phyloP scores from a whole-genome alignment of 2,113 vertebrate genomes.

The Xiphophorus maculatus region DNA sequence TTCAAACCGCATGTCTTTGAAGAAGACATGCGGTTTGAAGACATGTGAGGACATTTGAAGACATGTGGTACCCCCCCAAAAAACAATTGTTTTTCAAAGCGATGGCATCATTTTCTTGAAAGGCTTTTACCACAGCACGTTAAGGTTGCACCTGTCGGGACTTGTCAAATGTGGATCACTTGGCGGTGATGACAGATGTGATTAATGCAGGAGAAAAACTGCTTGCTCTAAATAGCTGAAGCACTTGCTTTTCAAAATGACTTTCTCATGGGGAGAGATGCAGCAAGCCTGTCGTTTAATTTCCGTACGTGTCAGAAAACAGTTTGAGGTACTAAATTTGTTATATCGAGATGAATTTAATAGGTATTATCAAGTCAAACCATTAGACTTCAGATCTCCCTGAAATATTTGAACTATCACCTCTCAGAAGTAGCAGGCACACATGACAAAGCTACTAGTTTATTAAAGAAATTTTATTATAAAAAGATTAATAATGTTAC shows the following conservation, averaged over 20 bases:
- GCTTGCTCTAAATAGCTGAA: not conserved
- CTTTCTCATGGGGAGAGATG: not conserved
- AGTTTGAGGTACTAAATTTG: not conserved
- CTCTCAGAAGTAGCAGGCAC: not conserved
- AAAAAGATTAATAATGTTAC: not conserved
- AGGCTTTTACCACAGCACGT: not conserved
- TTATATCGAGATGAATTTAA: not conserved
- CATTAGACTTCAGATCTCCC: not conserved
- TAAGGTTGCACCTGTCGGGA: conserved; percentile 6
- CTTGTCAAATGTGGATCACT: not conserved
- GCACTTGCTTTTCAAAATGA: not conserved
- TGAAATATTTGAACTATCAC: too few species aligned
- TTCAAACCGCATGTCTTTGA: not conserved
- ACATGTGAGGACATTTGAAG: too few species aligned
- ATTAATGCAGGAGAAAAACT: not conserved
- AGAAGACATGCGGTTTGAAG: too few species aligned
- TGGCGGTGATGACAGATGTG: not conserved
- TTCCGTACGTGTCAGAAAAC: not conserved
- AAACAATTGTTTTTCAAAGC: not conserved
- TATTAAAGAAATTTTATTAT: not conserved
- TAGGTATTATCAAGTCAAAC: too few species aligned
- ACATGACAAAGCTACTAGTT: not conserved
- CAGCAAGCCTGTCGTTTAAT: not conserved
- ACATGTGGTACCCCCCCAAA: too few species aligned
- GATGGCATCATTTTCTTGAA: not conserved